Evolutionary conservation across 2,113 vertebrate genomes (phyloP).

Genomic region (Oryzias curvinotus): DNA sequence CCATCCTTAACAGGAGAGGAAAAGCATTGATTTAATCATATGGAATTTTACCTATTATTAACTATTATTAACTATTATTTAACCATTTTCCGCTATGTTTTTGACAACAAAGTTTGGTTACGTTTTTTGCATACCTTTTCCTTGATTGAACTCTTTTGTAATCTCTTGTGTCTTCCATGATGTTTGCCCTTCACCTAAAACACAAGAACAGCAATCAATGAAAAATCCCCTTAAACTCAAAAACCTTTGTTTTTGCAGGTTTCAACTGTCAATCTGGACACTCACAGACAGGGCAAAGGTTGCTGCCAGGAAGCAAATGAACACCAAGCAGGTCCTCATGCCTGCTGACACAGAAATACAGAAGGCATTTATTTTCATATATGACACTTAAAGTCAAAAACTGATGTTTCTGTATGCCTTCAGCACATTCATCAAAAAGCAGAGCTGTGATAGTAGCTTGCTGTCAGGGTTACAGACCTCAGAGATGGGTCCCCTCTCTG

Average conservation of each 20-base stretch:
- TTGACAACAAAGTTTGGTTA: not conserved
- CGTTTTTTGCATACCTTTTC: slow-evolving; percentile 59
- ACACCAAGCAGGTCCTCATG: slow-evolving; percentile 69
- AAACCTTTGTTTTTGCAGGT: not conserved
- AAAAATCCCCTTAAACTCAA: not conserved
- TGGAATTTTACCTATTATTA: not conserved
- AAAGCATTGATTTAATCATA: not conserved
- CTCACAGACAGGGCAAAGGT: slow-evolving; percentile 68
- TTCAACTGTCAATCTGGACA: slow-evolving; percentile 23
- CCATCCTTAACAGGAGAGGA: slow-evolving; percentile 41
- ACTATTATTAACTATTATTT: too few relatives aligned
- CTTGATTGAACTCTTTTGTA: slow-evolving; percentile 46
- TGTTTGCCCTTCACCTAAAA: slow-evolving; percentile 66
- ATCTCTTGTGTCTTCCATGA: slow-evolving; percentile 59
- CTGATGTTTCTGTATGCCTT: slow-evolving; percentile 56
- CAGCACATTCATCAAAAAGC: slow-evolving; percentile 38
- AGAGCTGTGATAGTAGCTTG: slow-evolving; percentile 36
- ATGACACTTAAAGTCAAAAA: slow-evolving; percentile 28
- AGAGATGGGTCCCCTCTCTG: slow-evolving; percentile 55
- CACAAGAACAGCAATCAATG: not conserved
- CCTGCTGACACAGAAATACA: slow-evolving; percentile 28
- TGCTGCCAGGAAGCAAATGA: slow-evolving; percentile 65
- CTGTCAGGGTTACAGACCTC: slow-evolving; percentile 61
- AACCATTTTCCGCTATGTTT: fast-evolving
- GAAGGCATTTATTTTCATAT: too few relatives aligned